A percentile compares a stretch with the other conserved stretches of the same genome.
These are phyloP conservation scores for Coregonus suidteri DNA, from an alignment of 2,797 vertebrate genomes.

Conservation along the genomic window DNA sequence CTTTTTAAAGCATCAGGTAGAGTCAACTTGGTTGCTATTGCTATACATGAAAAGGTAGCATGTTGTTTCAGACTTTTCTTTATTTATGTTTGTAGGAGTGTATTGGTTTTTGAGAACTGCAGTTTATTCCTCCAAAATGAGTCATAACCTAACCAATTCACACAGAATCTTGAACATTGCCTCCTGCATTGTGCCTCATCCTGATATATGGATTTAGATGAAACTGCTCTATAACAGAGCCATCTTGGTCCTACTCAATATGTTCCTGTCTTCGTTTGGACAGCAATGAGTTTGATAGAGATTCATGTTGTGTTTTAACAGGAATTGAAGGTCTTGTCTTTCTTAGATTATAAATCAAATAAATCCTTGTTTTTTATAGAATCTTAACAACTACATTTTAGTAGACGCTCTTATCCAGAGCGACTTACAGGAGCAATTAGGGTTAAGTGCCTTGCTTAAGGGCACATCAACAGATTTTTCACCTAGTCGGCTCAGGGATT, in stretches of 20 bases:
- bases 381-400: too few relatives aligned
- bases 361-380: not conserved
- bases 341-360: not conserved
- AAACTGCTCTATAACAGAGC: not conserved
- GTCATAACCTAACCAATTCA: not conserved
- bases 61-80: not conserved
- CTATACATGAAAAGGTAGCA: not conserved
- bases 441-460: too few relatives aligned
- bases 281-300: not conserved
- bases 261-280: not conserved
- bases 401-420: too few relatives aligned
- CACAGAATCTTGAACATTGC: not conserved
- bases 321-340: not conserved
- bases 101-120: not conserved
- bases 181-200: not conserved
- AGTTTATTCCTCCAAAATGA: not conserved
- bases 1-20: not conserved
- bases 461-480: too few relatives aligned
- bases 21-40: not conserved
- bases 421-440: too few relatives aligned
- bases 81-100: not conserved
- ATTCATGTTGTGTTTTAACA: not conserved
- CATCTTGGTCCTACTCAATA: not conserved
- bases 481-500: too few relatives aligned
- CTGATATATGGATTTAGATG: not conserved